Conservation (phyloP, 2,888 invertebrate species). For the Mimumesa dahlbomi region DNA sequence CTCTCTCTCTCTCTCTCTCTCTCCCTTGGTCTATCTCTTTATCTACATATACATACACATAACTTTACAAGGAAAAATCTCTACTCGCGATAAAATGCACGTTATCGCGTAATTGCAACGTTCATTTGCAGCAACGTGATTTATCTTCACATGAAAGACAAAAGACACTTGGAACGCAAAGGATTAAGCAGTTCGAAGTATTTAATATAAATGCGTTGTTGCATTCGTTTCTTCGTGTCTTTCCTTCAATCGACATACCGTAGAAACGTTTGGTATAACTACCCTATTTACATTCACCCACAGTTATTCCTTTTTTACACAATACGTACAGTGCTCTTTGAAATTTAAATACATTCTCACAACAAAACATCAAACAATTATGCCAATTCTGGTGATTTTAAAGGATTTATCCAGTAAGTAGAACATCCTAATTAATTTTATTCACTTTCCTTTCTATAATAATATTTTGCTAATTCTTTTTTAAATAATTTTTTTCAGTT, state of each 20-base stretch:
- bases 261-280: constrained; percentile 17
- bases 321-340: constrained; percentile 17
- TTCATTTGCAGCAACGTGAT: neutral
- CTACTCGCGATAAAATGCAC: neutral
- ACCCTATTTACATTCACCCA: constrained; percentile 40
- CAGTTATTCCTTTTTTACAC: constrained; percentile 24
- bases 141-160: neutral
- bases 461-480: constrained; percentile 3
- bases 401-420: constrained; percentile 28
- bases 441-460: constrained; percentile 33
- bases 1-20: no score
- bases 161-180: constrained; percentile 31
- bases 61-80: neutral
- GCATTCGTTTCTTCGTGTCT: no score
- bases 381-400: constrained; percentile 26
- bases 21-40: no score
- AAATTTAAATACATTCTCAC: constrained; percentile 43
- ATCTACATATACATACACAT: no score
- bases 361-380: constrained; percentile 42
- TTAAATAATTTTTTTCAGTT: constrained; percentile 25
- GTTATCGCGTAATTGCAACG: neutral
- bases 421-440: constrained; percentile 32
- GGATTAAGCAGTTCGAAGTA: constrained; percentile 14
- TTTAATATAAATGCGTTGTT: constrained; percentile 28
- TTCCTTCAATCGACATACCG: no score